Base-by-base conservation (phyloP, 2,113 vertebrate species). In the Holacanthus passer region DNA sequence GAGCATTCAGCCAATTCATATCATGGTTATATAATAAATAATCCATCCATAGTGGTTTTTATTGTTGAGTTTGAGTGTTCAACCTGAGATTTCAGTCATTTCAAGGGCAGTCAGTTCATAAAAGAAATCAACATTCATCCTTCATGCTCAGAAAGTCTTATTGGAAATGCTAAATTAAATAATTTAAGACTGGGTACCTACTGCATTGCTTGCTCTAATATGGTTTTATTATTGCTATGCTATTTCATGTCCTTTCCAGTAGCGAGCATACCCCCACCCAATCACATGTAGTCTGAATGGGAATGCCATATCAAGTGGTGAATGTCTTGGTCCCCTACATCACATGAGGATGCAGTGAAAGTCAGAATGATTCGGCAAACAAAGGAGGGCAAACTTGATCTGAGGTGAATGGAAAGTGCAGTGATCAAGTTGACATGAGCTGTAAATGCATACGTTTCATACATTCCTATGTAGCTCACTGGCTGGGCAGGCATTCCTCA, bases 201-300 rank as follows among this genome's bases (percentile, higher is more conserved):
- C 69, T 80, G 71, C 77, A 48, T 58, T 79, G 65, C 68, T 84
- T 58, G 27, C 43, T 74, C 70, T 62, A 69, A 77, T n/a, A 43
- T 17, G 19, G 77, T 80, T 83, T 71, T 37, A 68, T 93, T 94
- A 94, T 94, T 94, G 94, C 93, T 94, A 77, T 92, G 85, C 87
- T 89, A 70, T 75, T 84, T 45, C 39, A 78, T 84, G 73, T 84
- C 81, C 87, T 88, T 89, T 82, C 90, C 67, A 87, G 87, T 47
- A 87, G 89, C 80, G n/a, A 47, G 68, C 62, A 73, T 35, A 88
- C 77, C 64, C 88, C 88, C 79, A 85, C 89, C 87, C 86, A 17
- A 13, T 56, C 58, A 67, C 87, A 81, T 29, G 12, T n/a, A 31
- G 66, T 79, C 75, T 69, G 82, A 91, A 88, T 71, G 89, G 90